These are phyloP conservation scores for Leptura quadrifasciata DNA, from an alignment of 2,888 invertebrate species.

Conservation along the genomic window DNA sequence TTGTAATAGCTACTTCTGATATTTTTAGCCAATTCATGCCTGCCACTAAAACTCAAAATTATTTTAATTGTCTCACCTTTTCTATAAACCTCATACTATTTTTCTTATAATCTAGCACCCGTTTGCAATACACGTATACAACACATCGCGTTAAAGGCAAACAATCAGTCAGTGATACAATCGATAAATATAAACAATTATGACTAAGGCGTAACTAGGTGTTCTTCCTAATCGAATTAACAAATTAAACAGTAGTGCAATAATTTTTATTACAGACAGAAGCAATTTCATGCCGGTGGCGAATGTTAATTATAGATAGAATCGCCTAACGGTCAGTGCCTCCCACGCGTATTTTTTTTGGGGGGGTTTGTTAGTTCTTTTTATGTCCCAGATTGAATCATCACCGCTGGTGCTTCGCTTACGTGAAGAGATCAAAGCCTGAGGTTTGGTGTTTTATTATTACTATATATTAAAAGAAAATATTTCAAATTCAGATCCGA, in stretches of 20 bases:
- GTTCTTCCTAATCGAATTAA: not conserved
- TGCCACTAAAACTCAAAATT: not conserved
- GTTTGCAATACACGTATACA: not conserved
- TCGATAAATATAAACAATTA: not conserved
- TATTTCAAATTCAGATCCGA: no score
- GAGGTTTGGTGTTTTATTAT: no score
- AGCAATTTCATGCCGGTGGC: not conserved
- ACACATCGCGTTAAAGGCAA: not conserved
- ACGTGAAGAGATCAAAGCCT: no score
- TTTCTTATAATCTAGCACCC: not conserved
- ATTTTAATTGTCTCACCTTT: not conserved
- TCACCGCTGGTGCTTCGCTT: not conserved
- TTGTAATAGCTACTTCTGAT: no score
- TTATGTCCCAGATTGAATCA: not conserved
- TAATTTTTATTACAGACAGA: not conserved
- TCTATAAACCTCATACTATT: not conserved
- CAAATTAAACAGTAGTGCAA: not conserved
- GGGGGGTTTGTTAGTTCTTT: not conserved
- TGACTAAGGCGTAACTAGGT: not conserved
- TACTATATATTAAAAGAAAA: no score
- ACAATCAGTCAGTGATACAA: not conserved
- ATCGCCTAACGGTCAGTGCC: not conserved
- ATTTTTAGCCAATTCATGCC: no score
- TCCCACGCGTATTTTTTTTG: not conserved
- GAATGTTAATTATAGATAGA: not conserved